A percentile compares a stretch with the other conserved stretches of the same genome.
Evolutionary conservation across 1,140 invertebrate genomes (phyloP).

Genomic region (Penaeus indicus): DNA sequence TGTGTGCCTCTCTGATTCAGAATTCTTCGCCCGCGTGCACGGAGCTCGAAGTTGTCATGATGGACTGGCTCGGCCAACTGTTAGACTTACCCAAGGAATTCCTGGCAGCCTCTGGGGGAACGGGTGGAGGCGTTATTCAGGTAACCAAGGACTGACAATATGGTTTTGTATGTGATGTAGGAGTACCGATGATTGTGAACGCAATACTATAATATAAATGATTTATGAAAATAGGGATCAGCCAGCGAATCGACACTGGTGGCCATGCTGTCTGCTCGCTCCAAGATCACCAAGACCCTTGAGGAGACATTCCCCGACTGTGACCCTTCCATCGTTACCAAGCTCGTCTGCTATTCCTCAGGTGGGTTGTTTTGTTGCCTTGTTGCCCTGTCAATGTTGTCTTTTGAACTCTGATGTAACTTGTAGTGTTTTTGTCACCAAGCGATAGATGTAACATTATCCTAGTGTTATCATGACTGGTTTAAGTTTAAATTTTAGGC

Average conservation of each 20-base stretch:
- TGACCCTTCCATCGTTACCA: neutral
- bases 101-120: slow-evolving; percentile 83
- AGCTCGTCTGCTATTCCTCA: slow-evolving; percentile 40
- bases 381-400: no score
- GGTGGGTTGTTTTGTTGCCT: no score
- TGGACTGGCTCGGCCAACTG: slow-evolving; percentile 98
- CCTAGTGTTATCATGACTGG: no score
- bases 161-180: no score
- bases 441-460: no score
- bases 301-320: neutral
- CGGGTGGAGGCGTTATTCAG: slow-evolving; percentile 94
- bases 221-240: slow-evolving; percentile 74
- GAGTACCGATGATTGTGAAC: no score
- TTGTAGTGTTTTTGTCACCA: no score
- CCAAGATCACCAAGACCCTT: slow-evolving; percentile 20
- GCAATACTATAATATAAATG: no score
- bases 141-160: slow-evolving; percentile 69
- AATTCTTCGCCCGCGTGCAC: slow-evolving; percentile 97
- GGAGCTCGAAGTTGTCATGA: slow-evolving; percentile 96
- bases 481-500: no score
- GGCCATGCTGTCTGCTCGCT: slow-evolving; percentile 85
- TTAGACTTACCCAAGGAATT: slow-evolving; percentile 91
- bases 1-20: slow-evolving; percentile 72
- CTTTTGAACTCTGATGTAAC: no score
- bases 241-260: slow-evolving; percentile 91